A percentile compares a stretch with the other conserved stretches of the same genome.
phyloP scores from a whole-genome alignment of 1,140 invertebrate genomes.

The Lordiphosa collinella region DNA sequence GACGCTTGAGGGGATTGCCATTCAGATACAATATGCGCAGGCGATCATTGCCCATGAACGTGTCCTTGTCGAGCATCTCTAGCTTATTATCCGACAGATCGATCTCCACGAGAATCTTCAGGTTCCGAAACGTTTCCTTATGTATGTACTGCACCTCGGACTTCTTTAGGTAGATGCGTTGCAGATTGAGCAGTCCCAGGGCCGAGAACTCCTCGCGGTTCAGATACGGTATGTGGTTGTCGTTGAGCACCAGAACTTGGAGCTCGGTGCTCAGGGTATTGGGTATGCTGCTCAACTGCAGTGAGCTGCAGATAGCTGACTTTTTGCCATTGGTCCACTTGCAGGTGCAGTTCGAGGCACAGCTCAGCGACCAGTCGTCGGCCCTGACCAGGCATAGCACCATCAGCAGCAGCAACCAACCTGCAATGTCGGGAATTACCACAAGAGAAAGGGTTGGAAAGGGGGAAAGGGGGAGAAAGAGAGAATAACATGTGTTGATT shows the following conservation, averaged over 20 bases:
- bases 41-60: conserved; percentile 88
- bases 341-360: conserved; percentile 89
- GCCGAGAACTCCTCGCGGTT: conserved; percentile 90
- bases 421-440: neutral
- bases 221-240: conserved; percentile 88
- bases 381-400: conserved; percentile 74
- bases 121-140: conserved; percentile 90
- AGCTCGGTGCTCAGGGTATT: conserved; percentile 88
- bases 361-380: conserved; percentile 89
- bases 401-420: conserved; percentile 31
- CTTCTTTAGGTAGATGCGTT: conserved; percentile 88
- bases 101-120: conserved; percentile 92
- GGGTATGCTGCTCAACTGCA: conserved; percentile 87
- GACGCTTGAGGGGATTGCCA: conserved; percentile 85
- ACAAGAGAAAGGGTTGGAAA: too few species aligned
- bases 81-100: conserved; percentile 89
- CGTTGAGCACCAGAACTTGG: conserved; percentile 91
- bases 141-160: conserved; percentile 88
- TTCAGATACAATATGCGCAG: conserved; percentile 85
- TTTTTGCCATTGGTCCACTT: conserved; percentile 95
- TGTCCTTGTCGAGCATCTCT: conserved; percentile 84
- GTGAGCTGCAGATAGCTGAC: conserved; percentile 89
- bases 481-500: neutral
- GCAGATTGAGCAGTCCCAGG: conserved; percentile 89
- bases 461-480: neutral